A percentile compares a stretch with the other conserved stretches of the same genome.
These are phyloP conservation scores for Eclectus roratus DNA, from an alignment of 2,113 vertebrate genomes.

Conservation along the genomic window DNA sequence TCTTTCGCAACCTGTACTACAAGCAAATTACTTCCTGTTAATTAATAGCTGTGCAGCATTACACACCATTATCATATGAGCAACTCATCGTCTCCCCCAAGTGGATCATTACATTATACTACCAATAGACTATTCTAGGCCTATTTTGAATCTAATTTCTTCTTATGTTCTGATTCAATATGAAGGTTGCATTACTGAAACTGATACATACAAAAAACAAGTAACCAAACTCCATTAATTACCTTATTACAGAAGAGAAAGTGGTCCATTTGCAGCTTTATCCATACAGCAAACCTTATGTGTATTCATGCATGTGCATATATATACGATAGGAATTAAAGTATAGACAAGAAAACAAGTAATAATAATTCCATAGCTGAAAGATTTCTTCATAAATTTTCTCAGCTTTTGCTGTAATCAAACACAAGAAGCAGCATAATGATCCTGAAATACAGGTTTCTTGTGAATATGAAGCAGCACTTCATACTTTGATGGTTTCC, in stretches of 20 bases:
- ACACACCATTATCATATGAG: not conserved
- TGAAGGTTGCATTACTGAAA: not conserved
- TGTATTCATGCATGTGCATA: not conserved
- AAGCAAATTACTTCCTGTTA: not conserved
- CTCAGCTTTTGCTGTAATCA: not conserved
- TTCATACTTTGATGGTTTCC: not conserved
- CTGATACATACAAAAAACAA: not conserved
- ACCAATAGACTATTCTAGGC: not conserved
- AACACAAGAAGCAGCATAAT: not conserved
- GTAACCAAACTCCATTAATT: not conserved
- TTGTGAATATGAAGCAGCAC: not conserved
- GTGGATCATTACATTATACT: not conserved
- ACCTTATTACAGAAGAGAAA: not conserved
- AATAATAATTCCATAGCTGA: not conserved
- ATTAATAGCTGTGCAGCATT: not conserved
- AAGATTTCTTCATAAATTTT: not conserved
- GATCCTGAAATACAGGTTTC: not conserved
- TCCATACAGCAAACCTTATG: not conserved
- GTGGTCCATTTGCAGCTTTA: not conserved
- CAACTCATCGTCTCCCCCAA: conserved; percentile 15
- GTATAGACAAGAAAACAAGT: not conserved
- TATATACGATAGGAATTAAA: not conserved
- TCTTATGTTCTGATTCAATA: not conserved
- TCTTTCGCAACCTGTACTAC: not conserved
- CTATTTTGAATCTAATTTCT: not conserved